These are phyloP conservation scores for Sthenelais limicola DNA, from an alignment of 2,888 invertebrate genomes.

Conservation along the genomic window DNA sequence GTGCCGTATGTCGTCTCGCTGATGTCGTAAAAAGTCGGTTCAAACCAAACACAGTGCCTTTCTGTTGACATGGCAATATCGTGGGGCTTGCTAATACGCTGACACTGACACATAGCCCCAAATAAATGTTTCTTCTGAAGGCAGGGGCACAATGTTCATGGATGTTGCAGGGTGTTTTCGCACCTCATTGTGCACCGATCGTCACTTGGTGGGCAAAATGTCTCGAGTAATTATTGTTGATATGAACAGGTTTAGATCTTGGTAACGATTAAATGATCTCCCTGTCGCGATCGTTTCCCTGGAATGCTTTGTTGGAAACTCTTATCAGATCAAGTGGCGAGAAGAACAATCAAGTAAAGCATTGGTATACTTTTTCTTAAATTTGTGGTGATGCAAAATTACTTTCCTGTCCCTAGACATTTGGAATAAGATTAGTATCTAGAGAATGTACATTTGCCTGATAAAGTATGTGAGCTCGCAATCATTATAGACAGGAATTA, in stretches of 20 bases:
- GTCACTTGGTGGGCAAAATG: background rate
- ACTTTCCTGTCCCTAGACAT: no score
- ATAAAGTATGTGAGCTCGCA: no score
- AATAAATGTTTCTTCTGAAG: no score
- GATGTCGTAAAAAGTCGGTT: slow-evolving; percentile 22
- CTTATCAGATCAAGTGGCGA: slow-evolving; percentile 22
- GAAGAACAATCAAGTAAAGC: no score
- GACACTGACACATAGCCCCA: no score
- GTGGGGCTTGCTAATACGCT: slow-evolving; percentile 26
- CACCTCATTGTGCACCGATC: slow-evolving; percentile 22
- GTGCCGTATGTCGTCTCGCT: slow-evolving; percentile 36
- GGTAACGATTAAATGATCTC: slow-evolving; percentile 3
- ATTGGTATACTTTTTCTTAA: no score
- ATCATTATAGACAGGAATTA: no score
- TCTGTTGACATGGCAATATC: slow-evolving; percentile 24
- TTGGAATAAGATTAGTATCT: no score
- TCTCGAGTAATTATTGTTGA: slow-evolving; percentile 11
- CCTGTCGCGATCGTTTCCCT: no score
- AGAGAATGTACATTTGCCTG: no score
- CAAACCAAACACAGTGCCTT: slow-evolving; percentile 27
- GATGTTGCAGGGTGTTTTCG: background rate
- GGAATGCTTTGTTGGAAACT: background rate
- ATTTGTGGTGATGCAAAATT: no score
- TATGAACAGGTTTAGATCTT: background rate
- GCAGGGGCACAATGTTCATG: no score